Base-by-base conservation (phyloP, 2,797 vertebrate genomes). In the Euphonia xanthogaster region DNA sequence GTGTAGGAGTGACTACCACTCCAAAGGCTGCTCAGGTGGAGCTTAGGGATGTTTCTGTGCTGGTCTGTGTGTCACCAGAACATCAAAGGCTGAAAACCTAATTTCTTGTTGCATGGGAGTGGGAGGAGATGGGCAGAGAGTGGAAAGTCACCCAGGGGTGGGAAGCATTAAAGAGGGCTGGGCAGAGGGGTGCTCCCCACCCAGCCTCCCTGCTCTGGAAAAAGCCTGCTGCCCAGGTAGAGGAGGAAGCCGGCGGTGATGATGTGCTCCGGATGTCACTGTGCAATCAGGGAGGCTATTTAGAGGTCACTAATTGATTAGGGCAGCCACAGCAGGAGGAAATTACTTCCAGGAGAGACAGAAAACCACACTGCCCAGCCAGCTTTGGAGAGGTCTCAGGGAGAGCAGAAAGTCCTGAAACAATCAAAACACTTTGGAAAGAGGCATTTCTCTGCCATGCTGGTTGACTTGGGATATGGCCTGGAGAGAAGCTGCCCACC, bases 301-400 rank as follows among this genome's bases (percentile, higher is more conserved):
- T 92, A 88, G 91, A 94, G 91, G 85, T 73, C 12, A 6, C 22
- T 79, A 89, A 96, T 95, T 90, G 86, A 96, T 96, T 86, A 81
- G 83, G 91, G 75, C 75, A 37, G 91, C n/a, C 83, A 70, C 71
- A 83, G 58, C 50, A 65, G 89, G 50, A 97, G 92, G 90, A 97
- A 97, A 96, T 88, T 33, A 65, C 85, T 95, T 94, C 92, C 53
- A 79, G 51, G 55, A 80, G 79, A 44, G 74, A 90, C 44, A 75
- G 89, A 88, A 94, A 94, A 76, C 53, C 0, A 0, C 27, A 35
- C 27, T 57, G 54, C 57, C 53, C 53, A 40, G n/a, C 15, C n/a
- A 13, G 78, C 47, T 91, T 88, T n/a, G 44, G 87, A 80, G 68
- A 62, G 55, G 51, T 57, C 30, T 82, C 8, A 1, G 42, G 35